These are phyloP conservation scores for Mustela nigripes DNA, from an alignment of 2,113 vertebrate genomes.

Conservation along the genomic window DNA sequence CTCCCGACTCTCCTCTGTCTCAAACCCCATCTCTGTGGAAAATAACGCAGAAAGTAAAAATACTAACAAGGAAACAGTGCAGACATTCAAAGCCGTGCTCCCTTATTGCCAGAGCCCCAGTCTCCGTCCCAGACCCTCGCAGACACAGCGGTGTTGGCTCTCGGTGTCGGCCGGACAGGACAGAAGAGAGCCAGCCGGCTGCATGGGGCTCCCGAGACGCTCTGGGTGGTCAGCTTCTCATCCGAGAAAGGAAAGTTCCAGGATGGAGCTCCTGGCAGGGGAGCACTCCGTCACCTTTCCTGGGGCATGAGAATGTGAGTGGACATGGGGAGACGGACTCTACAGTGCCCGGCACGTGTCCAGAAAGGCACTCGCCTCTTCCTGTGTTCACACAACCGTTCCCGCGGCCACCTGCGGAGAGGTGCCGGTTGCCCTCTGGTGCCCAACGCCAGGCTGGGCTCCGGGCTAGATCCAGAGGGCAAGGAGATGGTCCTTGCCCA, in stretches of 20 bases:
- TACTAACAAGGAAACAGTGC: neutral
- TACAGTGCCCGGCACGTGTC: neutral
- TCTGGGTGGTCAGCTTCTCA: neutral
- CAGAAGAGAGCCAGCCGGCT: neutral
- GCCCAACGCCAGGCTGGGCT: neutral
- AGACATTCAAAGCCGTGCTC: neutral
- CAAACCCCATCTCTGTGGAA: neutral
- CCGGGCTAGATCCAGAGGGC: neutral
- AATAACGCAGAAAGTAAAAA: neutral
- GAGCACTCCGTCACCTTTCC: neutral
- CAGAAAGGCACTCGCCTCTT: neutral
- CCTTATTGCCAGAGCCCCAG: neutral
- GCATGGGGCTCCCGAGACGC: accelerated
- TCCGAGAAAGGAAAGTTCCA: neutral
- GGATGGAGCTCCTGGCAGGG: neutral
- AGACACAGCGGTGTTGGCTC: neutral
- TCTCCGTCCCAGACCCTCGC: neutral
- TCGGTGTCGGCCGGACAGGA: neutral
- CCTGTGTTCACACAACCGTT: neutral
- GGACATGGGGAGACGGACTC: neutral
- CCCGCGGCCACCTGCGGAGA: neutral
- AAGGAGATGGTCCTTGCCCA: neutral
- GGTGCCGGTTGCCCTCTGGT: neutral
- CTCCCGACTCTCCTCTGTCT: neutral
- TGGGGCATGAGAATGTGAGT: no score